Conservation (phyloP, 1,140 invertebrate genomes). For the Drosophila arizonae region DNA sequence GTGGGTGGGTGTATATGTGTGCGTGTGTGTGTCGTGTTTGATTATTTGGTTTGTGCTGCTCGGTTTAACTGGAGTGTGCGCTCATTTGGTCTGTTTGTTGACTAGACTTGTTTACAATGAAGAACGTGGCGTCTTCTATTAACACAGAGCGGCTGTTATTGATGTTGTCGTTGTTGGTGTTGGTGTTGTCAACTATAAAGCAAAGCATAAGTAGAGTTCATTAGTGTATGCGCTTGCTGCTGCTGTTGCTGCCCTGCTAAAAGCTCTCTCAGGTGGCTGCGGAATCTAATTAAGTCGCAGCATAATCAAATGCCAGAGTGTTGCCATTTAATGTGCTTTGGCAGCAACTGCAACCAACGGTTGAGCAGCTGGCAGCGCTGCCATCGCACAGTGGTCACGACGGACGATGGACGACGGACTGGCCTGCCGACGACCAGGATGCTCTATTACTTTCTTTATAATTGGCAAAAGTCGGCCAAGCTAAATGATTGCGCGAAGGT, state of each 20-base stretch:
- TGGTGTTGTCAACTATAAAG: not conserved
- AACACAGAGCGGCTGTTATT: conserved; percentile 40
- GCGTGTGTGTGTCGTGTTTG: conserved; percentile 14
- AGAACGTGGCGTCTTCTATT: conserved; percentile 46
- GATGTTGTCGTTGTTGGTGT: conserved; percentile 9
- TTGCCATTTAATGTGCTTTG: conserved; percentile 38
- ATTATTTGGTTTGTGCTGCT: conserved; percentile 68
- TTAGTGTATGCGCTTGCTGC: not conserved
- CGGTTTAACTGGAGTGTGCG: conserved; percentile 58
- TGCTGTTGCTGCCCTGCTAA: conserved; percentile 6
- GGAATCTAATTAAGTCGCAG: conserved; percentile 42
- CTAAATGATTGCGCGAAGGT: conserved; percentile 66
- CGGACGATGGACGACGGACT: too few species aligned
- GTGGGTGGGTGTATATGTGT: conserved; percentile 4
- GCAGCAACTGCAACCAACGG: conserved; percentile 5
- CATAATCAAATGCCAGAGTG: conserved; percentile 28
- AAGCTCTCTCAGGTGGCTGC: conserved; percentile 50
- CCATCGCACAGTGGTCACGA: not conserved
- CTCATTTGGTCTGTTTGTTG: conserved; percentile 77
- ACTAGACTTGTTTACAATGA: conserved; percentile 65
- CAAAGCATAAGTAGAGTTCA: too few species aligned
- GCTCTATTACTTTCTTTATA: conserved; percentile 39
- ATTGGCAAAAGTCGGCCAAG: conserved; percentile 63
- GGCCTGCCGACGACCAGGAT: conserved; percentile 14
- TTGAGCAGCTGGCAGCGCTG: not conserved